phyloP scores from a whole-genome alignment of 2,113 vertebrate species.

The Podilymbus podiceps region DNA sequence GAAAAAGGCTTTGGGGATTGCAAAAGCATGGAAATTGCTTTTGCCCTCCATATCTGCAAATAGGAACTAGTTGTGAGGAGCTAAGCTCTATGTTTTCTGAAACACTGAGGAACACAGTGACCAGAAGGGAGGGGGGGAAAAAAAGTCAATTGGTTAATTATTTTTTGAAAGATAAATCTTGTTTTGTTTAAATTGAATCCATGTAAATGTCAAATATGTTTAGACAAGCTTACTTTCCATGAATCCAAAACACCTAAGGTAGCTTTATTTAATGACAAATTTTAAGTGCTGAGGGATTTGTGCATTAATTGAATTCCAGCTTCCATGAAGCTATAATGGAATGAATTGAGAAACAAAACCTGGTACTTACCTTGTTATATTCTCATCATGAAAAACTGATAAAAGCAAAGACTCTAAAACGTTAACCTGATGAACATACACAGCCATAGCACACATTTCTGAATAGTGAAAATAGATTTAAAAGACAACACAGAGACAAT shows the following conservation, averaged over 20 bases:
- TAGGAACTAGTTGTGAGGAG: neutral
- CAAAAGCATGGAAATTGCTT: neutral
- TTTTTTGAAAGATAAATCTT: slow-evolving; percentile 27
- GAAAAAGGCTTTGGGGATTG: neutral
- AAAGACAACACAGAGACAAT: neutral
- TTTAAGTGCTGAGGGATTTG: neutral
- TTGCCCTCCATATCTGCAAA: neutral
- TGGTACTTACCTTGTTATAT: neutral
- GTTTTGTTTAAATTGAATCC: slow-evolving; percentile 39
- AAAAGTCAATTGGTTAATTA: slow-evolving; percentile 7
- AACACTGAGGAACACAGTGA: neutral
- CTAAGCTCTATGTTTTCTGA: neutral
- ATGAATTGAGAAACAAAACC: neutral
- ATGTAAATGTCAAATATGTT: slow-evolving; percentile 14
- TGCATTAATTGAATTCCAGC: slow-evolving; percentile 24
- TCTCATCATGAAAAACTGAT: neutral
- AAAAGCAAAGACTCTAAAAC: neutral
- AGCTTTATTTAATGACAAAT: neutral
- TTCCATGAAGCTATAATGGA: neutral
- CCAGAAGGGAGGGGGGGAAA: neutral
- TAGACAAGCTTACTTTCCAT: neutral
- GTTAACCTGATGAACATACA: neutral
- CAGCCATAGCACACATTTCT: neutral
- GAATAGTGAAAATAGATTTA: neutral
- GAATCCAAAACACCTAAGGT: slow-evolving; percentile 4